Evolutionary conservation across 2,113 vertebrate genomes (phyloP), one percentile per base, ranked within the genome.

Genomic region (Semnornis frantzii): DNA sequence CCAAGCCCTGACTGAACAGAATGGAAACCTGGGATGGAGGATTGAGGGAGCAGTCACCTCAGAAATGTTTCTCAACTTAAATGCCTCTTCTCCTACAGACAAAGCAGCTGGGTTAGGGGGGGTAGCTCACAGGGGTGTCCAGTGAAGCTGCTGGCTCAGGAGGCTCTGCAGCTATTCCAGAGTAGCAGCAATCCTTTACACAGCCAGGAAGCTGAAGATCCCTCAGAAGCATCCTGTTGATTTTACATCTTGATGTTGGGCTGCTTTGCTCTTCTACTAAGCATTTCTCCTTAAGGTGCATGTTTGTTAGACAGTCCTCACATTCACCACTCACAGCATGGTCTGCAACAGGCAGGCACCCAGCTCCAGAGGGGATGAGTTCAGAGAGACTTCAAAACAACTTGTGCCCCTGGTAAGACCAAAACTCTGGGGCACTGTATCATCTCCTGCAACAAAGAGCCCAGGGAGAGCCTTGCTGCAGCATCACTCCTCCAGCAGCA

Each of bases 301-400:
- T 8, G 1, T 23, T 52, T 15, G 3, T 58, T 11, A 12, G 21
- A 6, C 2, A 4, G 50, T 71, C 44, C 37, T 58, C 31, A 28
- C 4, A 0, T 15, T 28, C 42, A 74, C 2, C 9, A 4, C 2
- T 6, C 21, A 23, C 37, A 82, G 34, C 31, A 37, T 0, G 0
- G 21, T 6, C 34, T 54, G 19, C 62, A 10, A 2, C 33, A 42
- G 28, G 6, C 7, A 13, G 9, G 44, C 5, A 11, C 1, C 20
- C 9, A 85, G 10, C 37, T 16, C 34, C 21, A 55, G n/a, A 14
- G 10, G 5, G 9, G 2, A 30, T 1, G 5, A 80, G 18, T 33
- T 80, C 48, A 82, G 85, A 59, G 1, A 60, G 34, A 9, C 21
- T 48, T 27, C 8, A 69, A 4, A 85, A 30, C 14, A 6, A 5